Evolutionary conservation across 1,140 invertebrate species (phyloP).

Genomic region (Megalopta genalis): DNA sequence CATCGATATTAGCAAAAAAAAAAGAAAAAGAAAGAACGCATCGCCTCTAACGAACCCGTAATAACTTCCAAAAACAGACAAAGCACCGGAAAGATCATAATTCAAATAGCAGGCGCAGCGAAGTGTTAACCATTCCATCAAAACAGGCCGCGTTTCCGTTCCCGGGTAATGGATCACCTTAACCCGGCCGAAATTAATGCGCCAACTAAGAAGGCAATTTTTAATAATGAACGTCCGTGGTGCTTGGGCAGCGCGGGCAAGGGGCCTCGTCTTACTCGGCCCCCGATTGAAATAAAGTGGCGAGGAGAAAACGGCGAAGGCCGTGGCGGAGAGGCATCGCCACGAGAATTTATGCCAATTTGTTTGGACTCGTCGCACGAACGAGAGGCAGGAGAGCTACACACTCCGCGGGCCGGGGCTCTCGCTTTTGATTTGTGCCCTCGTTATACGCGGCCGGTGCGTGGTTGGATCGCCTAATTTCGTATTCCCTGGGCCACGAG

Average conservation of each 20-base stretch:
- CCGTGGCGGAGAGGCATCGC: slow-evolving; percentile 15
- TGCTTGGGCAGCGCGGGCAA: too few relatives aligned
- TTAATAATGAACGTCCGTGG: background rate
- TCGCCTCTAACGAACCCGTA: too few relatives aligned
- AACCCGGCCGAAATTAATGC: too few relatives aligned
- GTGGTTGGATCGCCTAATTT: slow-evolving; percentile 67
- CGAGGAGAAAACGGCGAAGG: background rate
- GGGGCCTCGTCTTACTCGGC: too few relatives aligned
- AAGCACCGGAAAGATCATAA: too few relatives aligned
- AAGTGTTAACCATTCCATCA: too few relatives aligned
- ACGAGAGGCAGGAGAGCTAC: slow-evolving; percentile 32
- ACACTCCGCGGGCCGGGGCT: slow-evolving; percentile 57
- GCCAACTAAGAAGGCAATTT: background rate
- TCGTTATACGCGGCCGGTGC: slow-evolving; percentile 65
- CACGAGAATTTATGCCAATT: slow-evolving; percentile 77
- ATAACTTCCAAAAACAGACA: too few relatives aligned
- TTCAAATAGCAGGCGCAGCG: too few relatives aligned
- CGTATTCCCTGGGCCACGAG: slow-evolving; percentile 71
- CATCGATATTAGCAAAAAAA: too few relatives aligned
- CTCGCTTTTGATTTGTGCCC: slow-evolving; percentile 74
- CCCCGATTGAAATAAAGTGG: slow-evolving; percentile 4
- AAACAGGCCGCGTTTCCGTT: too few relatives aligned
- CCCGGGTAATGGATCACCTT: too few relatives aligned
- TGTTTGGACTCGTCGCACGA: slow-evolving; percentile 68
- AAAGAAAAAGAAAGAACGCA: too few relatives aligned